phyloP scores from a whole-genome alignment of 2,888 invertebrate genomes.

The Andrena hattorfiana region DNA sequence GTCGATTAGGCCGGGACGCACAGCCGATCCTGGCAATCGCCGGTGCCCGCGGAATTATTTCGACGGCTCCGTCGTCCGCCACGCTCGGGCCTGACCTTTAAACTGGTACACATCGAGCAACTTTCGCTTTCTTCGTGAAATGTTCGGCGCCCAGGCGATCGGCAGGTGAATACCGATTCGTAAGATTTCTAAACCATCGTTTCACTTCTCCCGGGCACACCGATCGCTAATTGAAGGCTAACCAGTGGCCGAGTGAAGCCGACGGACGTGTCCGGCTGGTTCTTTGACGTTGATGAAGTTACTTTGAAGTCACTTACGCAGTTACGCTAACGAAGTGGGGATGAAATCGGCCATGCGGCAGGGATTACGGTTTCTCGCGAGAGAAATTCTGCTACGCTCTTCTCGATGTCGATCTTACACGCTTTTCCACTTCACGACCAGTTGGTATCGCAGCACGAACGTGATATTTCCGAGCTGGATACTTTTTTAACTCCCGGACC shows the following conservation, averaged over 20 bases:
- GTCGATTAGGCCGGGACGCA: not conserved
- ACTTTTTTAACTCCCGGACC: too few species aligned
- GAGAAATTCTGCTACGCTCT: not conserved
- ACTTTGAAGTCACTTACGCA: not conserved
- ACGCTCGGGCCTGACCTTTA: not conserved
- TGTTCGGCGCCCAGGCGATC: not conserved
- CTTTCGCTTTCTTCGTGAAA: not conserved
- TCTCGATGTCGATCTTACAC: not conserved
- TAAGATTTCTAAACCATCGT: not conserved
- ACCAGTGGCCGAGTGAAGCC: not conserved
- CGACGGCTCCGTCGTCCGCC: not conserved
- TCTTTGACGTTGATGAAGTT: not conserved
- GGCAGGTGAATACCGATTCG: not conserved
- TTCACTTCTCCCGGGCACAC: not conserved
- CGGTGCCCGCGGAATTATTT: not conserved
- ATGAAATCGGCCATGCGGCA: not conserved
- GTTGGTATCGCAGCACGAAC: too few species aligned
- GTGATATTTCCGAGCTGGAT: too few species aligned
- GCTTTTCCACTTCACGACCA: not conserved
- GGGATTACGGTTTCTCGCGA: constrained; percentile 1
- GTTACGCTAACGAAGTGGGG: not conserved
- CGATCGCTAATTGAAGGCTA: not conserved
- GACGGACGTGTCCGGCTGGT: not conserved
- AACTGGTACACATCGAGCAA: not conserved
- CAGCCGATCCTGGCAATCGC: not conserved